These are phyloP conservation scores for Hyposmocoma kahamanoa DNA, from an alignment of 1,140 invertebrate species.

Conservation along the genomic window DNA sequence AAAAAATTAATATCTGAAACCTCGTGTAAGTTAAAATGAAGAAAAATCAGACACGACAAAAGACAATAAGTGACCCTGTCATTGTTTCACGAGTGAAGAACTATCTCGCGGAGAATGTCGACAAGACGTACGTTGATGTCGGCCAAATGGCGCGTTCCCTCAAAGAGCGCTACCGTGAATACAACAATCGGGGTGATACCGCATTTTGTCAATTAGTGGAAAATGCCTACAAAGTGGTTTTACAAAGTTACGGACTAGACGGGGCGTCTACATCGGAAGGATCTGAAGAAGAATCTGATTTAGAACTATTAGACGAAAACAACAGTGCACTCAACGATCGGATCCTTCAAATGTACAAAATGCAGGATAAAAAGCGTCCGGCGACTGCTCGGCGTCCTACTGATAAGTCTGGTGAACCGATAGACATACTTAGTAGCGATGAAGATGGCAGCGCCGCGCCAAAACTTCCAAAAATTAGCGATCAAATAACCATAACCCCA, in stretches of 20 bases:
- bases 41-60: constrained; percentile 61
- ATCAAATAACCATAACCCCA: constrained; percentile 68
- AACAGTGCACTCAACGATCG: constrained; percentile 66
- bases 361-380: constrained; percentile 61
- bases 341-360: constrained; percentile 66
- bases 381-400: constrained; percentile 38
- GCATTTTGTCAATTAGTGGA: constrained; percentile 80
- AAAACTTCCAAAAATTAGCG: constrained; percentile 65
- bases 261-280: constrained; percentile 73
- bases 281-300: constrained; percentile 74
- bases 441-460: constrained; percentile 68
- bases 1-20: not conserved
- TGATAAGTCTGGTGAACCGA: constrained; percentile 70
- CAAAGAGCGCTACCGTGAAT: constrained; percentile 81
- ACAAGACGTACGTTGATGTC: constrained; percentile 82
- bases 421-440: constrained; percentile 75
- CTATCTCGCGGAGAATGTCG: constrained; percentile 82
- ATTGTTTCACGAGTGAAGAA: constrained; percentile 73
- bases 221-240: constrained; percentile 73
- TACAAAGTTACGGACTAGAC: constrained; percentile 75
- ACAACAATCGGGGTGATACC: constrained; percentile 78
- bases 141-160: constrained; percentile 83
- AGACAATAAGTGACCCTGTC: constrained; percentile 57
- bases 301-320: constrained; percentile 72
- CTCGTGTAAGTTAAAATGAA: constrained; percentile 39